Base-by-base conservation (phyloP, 2,888 invertebrate species). In the Rotaria magnacalcarata region DNA sequence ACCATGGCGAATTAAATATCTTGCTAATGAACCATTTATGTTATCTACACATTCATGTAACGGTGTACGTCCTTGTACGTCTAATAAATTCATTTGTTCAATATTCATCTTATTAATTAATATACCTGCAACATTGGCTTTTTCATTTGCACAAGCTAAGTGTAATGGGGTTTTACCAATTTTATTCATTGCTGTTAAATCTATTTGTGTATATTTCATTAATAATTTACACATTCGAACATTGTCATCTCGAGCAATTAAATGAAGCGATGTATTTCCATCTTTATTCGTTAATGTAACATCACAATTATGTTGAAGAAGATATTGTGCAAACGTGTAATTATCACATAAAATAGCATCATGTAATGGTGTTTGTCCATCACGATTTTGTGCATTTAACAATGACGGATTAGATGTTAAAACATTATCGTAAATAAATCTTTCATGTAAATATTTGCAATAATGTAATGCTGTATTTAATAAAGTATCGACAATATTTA, bases 381-480 rank as follows among this genome's bases (percentile, higher is more conserved):
- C 97, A 8, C 96, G 95, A 91, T 97, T 97, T 95, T 96, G 96
- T 88, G 97, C 92, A 91, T 96, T 96, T 7, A 97, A 47, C n/a
- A n/a, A 80, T 14, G 4, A n/a, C 47, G 47, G 47, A 80, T 80
- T 80, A 11, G 80, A 80, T 80, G 24, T 10, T 80, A 80, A 80
- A n/a, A 80, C 47, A 80, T n/a, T 43, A 47, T 80, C 80, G 8
- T 4, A 80, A n/a, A 80, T 80, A 14, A 47, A n/a, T 0, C n/a
- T 43, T n/a, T 80, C 47, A 47, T 43, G 2, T 11, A 80, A 24
- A 47, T 47, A 47, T 47, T 80, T 80, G n/a, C 80, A 80, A 47
- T 80, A 80, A n/a, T 80, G 80, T 47, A 80, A 80, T 24, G 80
- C 24, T n/a, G 80, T 80, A 47, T 80, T 80, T 47, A 10, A 8